Percentiles rank a stretch among this genome's conserved stretches.
Evolutionary conservation across 2,113 vertebrate species (phyloP).

Genomic region (Geococcyx californianus): DNA sequence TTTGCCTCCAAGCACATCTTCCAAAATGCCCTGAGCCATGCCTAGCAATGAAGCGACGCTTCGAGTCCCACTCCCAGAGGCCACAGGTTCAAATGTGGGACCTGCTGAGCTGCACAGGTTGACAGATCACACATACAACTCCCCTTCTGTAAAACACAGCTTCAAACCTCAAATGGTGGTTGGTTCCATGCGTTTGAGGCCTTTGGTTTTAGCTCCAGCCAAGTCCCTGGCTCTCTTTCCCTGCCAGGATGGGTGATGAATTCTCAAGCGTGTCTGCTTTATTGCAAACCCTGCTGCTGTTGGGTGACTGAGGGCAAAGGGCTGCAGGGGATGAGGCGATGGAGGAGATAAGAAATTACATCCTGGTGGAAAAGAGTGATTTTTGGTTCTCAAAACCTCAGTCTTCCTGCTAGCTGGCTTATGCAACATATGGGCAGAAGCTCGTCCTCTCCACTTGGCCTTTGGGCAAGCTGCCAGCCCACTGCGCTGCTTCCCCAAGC

Average conservation of each 20-base stretch:
- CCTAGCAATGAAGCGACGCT: neutral
- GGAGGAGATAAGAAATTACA: neutral
- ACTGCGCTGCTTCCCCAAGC: accelerated
- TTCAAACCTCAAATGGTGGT: neutral
- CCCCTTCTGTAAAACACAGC: neutral
- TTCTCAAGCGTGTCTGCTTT: neutral
- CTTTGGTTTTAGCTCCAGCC: neutral
- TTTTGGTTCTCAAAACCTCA: neutral
- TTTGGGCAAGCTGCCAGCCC: neutral
- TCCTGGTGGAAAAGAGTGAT: neutral
- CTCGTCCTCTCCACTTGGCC: neutral
- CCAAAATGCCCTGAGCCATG: neutral
- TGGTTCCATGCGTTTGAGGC: neutral
- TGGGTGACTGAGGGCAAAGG: neutral
- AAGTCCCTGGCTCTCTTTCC: neutral
- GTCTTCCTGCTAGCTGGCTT: neutral
- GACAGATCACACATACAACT: accelerated
- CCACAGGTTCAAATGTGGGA: neutral
- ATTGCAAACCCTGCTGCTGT: neutral
- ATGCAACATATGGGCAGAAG: neutral
- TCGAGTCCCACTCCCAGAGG: neutral
- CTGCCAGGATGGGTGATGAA: neutral
- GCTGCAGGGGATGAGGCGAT: neutral
- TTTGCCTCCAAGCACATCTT: neutral
- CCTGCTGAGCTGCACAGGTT: neutral